Conservation (phyloP, 2,113 vertebrate genomes). For the Mus musculus region DNA sequence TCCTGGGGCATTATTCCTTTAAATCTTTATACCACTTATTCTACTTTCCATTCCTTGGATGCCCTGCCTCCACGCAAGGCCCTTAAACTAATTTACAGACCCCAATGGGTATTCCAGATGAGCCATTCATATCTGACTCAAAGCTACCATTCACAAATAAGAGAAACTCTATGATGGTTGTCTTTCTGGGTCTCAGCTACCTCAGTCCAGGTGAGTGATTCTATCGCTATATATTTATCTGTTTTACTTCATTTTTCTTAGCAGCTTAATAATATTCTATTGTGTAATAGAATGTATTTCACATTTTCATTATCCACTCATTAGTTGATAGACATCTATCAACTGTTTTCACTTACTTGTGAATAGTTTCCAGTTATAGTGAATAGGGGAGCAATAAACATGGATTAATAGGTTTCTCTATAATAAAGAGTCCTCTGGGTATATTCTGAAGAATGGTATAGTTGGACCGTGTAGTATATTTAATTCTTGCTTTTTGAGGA, state of each 20-base stretch:
- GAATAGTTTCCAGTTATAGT: not conserved
- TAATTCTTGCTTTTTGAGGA: not conserved
- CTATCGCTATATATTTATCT: not conserved
- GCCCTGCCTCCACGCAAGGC: not conserved
- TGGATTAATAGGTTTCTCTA: not conserved
- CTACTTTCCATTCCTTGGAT: not conserved
- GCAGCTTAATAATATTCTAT: not conserved
- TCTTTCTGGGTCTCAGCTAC: not conserved
- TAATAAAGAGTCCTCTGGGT: not conserved
- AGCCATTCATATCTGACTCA: not conserved
- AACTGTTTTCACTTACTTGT: not conserved
- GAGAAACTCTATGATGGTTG: not conserved
- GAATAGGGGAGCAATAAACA: not conserved
- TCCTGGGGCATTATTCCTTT: not conserved
- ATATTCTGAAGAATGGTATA: not conserved
- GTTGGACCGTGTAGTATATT: not conserved
- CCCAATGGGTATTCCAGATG: not conserved
- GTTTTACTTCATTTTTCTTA: not conserved
- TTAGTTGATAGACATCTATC: not conserved
- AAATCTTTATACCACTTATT: not conserved
- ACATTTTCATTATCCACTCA: not conserved
- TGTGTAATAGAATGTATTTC: not conserved
- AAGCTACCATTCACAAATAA: not conserved
- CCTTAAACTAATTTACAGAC: not conserved
- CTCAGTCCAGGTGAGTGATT: not conserved